A percentile compares a stretch with the other conserved stretches of the same genome.
Conservation (phyloP, 2,113 vertebrate species). For the Recurvirostra avosetta region DNA sequence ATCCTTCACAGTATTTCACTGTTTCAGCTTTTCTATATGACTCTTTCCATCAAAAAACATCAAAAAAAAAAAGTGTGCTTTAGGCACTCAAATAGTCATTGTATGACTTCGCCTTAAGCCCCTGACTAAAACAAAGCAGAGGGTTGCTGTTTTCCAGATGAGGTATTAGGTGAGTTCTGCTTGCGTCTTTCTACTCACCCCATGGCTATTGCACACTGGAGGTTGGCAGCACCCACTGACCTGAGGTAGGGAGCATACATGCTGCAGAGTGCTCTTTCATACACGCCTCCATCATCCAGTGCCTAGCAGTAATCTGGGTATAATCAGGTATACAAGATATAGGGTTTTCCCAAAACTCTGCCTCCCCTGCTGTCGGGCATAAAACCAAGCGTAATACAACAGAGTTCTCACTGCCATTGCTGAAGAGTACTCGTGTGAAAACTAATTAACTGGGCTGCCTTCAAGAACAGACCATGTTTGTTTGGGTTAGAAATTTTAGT, state of each 20-base stretch:
- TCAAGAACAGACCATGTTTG: background rate
- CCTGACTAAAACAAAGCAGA: background rate
- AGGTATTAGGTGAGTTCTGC: background rate
- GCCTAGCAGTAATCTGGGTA: background rate
- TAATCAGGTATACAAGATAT: background rate
- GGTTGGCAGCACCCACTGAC: background rate
- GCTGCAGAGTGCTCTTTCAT: background rate
- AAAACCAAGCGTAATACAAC: background rate
- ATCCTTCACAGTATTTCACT: background rate
- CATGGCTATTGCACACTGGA: background rate
- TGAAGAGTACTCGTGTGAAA: background rate
- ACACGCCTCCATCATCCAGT: background rate
- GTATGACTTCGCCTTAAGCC: background rate
- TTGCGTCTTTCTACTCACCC: background rate
- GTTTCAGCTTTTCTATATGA: background rate
- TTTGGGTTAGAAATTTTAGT: background rate
- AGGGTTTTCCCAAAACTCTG: background rate
- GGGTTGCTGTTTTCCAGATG: background rate
- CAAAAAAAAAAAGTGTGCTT: background rate
- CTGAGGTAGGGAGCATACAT: fast-evolving
- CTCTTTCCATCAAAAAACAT: background rate
- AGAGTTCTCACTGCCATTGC: background rate
- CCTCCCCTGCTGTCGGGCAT: background rate
- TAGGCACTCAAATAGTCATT: background rate
- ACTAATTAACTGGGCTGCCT: background rate